Conservation (phyloP, 2,113 vertebrate genomes). For the Podiceps cristatus region DNA sequence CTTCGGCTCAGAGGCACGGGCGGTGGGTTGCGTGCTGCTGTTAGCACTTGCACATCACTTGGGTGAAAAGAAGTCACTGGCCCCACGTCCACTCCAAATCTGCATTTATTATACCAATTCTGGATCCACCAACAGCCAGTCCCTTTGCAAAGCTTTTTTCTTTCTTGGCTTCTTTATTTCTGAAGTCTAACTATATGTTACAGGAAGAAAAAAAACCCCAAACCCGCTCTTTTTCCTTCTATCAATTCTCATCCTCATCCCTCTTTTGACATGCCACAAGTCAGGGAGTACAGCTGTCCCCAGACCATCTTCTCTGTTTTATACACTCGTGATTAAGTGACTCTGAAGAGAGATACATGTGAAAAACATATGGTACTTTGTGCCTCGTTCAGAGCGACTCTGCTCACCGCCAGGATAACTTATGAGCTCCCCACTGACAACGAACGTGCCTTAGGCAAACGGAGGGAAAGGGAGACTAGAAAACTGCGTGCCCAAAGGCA, state of each 20-base stretch:
- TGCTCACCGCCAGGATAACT: background rate
- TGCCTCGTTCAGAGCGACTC: background rate
- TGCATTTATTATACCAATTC: background rate
- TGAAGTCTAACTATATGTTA: background rate
- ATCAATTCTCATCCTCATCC: constrained; percentile 15
- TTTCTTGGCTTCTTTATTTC: background rate
- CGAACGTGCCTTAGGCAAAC: background rate
- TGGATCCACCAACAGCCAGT: background rate
- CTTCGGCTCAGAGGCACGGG: accelerated
- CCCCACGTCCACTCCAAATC: background rate
- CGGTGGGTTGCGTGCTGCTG: background rate
- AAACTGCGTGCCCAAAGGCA: background rate
- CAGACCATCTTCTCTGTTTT: background rate
- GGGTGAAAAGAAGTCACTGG: background rate
- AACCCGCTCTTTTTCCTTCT: background rate
- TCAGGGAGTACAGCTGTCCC: constrained; percentile 28
- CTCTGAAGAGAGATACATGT: constrained; percentile 35
- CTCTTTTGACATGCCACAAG: background rate
- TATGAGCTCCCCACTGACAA: background rate
- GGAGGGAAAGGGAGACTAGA: background rate
- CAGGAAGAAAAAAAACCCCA: background rate
- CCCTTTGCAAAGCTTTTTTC: background rate
- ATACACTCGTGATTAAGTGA: constrained; percentile 31
- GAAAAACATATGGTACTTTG: constrained; percentile 35
- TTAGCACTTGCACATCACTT: background rate